Base-by-base conservation (phyloP, 2,113 vertebrate species). In the Pavo muticus region DNA sequence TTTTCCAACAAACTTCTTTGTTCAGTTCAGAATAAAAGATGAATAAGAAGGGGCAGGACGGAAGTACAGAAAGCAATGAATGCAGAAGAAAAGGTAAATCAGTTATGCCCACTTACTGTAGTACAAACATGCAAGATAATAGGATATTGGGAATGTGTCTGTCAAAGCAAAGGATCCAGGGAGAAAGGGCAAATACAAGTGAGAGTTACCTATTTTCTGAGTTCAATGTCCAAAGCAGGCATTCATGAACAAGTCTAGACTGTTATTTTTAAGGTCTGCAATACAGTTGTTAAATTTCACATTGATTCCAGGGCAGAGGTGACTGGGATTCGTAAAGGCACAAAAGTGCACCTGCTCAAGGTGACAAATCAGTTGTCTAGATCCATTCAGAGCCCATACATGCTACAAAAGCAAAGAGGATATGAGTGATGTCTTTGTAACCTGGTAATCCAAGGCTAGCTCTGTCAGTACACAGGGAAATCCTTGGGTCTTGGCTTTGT, bases 31-130 rank as follows among this genome's bases (percentile, higher is more conserved):
- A 91, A 91, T 83, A 90, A 94, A 93, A 72, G 88, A 68, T 48
- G 56, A 74, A 74, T 72, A 68, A 85, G 61, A 65, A 90, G 78
- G 78, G 75, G 25, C 23, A 91, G 72, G 29, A 69, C 73, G 15
- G 30, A 77, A 77, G 78, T 50, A 52, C 2, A 96, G 84, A 87
- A 94, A 93, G 68, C 87, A 84, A 32, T 78, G 65, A 88, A 78
- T 91, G 39, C 39, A 61, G 68, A 17, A 84, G 57, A 77, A 92
- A 93, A 87, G 57, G 50, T 54, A 86, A 90, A 88, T 84, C 83
- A 86, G 93, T 93, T 94, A 75, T 95, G 60, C 69, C 69, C 88
- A 21, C 83, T 94, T 94, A 86, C 72, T 90, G 79, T 72, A 87
- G 79, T 57, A 91, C 67, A 91, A 93, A 84, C 91, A 87, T 32